Evolutionary conservation across 2,888 invertebrate species (phyloP).

Genomic region (Tribolium freemani): DNA sequence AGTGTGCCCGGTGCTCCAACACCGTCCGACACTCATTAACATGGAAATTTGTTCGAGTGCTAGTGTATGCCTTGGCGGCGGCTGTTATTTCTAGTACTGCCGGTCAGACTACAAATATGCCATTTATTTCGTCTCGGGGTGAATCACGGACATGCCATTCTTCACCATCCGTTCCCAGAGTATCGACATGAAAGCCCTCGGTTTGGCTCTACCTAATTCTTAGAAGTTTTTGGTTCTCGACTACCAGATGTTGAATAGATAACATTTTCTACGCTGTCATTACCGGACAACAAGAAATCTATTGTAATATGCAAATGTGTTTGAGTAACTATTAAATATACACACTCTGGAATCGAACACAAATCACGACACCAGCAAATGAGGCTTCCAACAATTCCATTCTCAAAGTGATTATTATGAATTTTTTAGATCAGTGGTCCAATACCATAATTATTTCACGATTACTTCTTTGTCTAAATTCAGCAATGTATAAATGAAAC

Average conservation of each 20-base stretch:
- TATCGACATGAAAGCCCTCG: not conserved
- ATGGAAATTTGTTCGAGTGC: slow-evolving; percentile 46
- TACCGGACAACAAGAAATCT: slow-evolving; percentile 7
- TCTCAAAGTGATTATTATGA: not conserved
- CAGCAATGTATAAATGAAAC: not conserved
- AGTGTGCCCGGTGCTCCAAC: slow-evolving; percentile 55
- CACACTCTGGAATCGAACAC: not conserved
- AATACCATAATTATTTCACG: too few relatives aligned
- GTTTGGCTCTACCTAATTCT: slow-evolving; percentile 4
- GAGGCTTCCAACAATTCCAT: not conserved
- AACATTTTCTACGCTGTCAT: slow-evolving; percentile 9
- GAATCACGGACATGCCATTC: slow-evolving; percentile 13
- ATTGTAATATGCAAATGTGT: not conserved
- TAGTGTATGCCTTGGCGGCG: slow-evolving; percentile 28
- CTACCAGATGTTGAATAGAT: slow-evolving; percentile 24
- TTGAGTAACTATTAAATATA: not conserved
- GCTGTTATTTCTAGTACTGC: slow-evolving; percentile 38
- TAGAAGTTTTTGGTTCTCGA: slow-evolving; percentile 8
- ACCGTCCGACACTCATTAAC: slow-evolving; percentile 54
- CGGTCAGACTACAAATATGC: slow-evolving; percentile 1
- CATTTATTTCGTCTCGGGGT: not conserved
- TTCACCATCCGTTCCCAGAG: slow-evolving; percentile 6
- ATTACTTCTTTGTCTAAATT: too few relatives aligned
- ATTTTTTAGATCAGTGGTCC: too few relatives aligned
- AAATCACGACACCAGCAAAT: not conserved